phyloP scores from a whole-genome alignment of 2,888 invertebrate genomes.

The Meiosimyza decipiens region DNA sequence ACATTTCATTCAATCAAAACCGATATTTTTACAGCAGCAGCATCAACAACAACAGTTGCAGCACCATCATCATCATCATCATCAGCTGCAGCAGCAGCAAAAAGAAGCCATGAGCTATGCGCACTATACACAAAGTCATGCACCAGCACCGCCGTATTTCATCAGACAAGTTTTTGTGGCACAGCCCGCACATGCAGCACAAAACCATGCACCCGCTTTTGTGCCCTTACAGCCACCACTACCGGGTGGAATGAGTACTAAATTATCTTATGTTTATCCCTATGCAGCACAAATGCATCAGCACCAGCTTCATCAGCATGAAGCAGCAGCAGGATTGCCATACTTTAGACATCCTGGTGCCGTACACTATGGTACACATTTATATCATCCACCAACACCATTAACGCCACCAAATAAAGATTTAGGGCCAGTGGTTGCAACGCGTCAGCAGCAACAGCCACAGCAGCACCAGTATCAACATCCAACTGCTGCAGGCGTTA shows the following conservation, averaged over 20 bases:
- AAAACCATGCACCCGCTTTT: neutral
- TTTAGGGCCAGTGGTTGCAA: conserved; percentile 44
- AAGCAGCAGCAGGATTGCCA: conserved; percentile 44
- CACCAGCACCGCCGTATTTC: conserved; percentile 30
- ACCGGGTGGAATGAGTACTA: neutral
- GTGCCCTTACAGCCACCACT: neutral
- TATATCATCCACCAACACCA: conserved; percentile 56
- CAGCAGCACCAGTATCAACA: conserved; percentile 6
- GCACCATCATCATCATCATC: conserved; percentile 12
- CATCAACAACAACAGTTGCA: conserved; percentile 42
- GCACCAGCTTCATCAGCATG: conserved; percentile 23
- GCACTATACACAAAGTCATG: conserved; percentile 27
- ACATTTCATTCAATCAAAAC: conserved; percentile 7
- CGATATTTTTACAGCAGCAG: conserved; percentile 31
- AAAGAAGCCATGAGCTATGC: conserved; percentile 14
- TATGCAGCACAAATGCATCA: conserved; percentile 46
- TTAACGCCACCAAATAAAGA: conserved; percentile 49
- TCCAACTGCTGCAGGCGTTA: conserved; percentile 6
- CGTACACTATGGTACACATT: conserved; percentile 61
- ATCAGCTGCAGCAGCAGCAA: conserved; percentile 22
- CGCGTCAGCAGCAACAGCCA: conserved; percentile 19
- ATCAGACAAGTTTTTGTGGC: conserved; percentile 5
- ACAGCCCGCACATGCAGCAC: neutral
- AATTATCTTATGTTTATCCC: conserved; percentile 13
- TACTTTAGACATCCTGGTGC: conserved; percentile 58